phyloP scores from a whole-genome alignment of 1,140 invertebrate species.

The Reticulitermes speratus region DNA sequence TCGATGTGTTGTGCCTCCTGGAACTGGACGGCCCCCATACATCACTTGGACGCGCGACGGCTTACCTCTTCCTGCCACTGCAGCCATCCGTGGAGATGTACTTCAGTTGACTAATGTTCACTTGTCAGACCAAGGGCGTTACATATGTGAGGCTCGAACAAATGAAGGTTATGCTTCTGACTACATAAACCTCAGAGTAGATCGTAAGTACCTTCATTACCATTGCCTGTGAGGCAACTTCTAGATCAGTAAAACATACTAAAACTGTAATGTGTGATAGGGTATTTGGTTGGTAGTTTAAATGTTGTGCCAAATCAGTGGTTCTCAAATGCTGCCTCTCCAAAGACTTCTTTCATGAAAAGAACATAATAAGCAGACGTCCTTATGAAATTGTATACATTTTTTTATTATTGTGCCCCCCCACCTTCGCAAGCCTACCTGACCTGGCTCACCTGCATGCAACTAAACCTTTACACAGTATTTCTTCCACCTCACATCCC shows the following conservation, averaged over 20 bases:
- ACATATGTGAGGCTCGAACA: constrained; percentile 63
- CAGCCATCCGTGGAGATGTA: constrained; percentile 44
- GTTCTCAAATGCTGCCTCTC: no score
- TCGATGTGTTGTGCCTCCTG: constrained; percentile 50
- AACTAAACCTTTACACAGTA: no score
- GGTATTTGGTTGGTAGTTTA: no score
- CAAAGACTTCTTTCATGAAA: no score
- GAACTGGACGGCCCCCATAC: constrained; percentile 45
- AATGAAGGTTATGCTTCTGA: constrained; percentile 52
- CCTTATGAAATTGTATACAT: no score
- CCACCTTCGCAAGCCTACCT: no score
- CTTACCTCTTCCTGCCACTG: constrained; percentile 47
- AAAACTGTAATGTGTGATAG: background rate
- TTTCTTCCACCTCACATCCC: no score
- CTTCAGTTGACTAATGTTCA: constrained; percentile 49
- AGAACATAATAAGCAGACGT: no score
- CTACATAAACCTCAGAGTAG: constrained; percentile 65
- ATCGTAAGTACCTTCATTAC: constrained; percentile 61
- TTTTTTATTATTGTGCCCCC: no score
- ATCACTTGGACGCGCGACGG: constrained; percentile 58
- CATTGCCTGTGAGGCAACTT: background rate
- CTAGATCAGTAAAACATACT: background rate
- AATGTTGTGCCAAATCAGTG: no score
- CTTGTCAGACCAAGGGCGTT: constrained; percentile 42
- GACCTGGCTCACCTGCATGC: no score